Percentiles rank a stretch among this genome's conserved stretches.
These are phyloP conservation scores for Plutomurus gul DNA, from an alignment of 1,140 invertebrate species.

Conservation along the genomic window DNA sequence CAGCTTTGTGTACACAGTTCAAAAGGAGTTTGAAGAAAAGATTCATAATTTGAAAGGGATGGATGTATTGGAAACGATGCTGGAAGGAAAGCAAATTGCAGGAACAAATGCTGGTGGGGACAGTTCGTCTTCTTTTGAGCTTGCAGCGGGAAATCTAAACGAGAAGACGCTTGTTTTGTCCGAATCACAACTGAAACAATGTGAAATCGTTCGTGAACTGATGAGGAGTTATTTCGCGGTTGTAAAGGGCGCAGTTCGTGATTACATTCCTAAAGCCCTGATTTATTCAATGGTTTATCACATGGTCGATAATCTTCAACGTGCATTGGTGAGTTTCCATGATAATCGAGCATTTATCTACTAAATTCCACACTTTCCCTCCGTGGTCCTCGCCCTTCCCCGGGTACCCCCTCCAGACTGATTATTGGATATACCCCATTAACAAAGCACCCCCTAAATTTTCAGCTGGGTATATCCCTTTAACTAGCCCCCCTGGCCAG, in stretches of 20 bases:
- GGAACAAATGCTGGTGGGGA: background rate
- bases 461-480: background rate
- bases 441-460: no score
- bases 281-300: slow-evolving; percentile 99
- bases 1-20: slow-evolving; percentile 96
- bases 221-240: slow-evolving; percentile 99
- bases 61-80: slow-evolving; percentile 10
- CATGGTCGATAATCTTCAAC: slow-evolving; percentile 96
- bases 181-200: slow-evolving; percentile 89
- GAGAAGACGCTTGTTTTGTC: slow-evolving; percentile 69
- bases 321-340: slow-evolving; percentile 75
- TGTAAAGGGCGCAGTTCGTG: slow-evolving; percentile 96
- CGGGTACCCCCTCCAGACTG: no score
- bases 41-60: background rate
- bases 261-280: slow-evolving; percentile 96
- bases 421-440: no score
- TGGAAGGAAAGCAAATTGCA: slow-evolving; percentile 92
- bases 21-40: background rate
- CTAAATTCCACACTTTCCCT: no score
- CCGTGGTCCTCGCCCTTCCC: no score
- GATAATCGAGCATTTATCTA: background rate
- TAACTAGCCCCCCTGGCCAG: no score
- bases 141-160: background rate
- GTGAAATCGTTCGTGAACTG: slow-evolving; percentile 92
- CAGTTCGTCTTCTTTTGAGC: slow-evolving; percentile 61